phyloP scores from a whole-genome alignment of 1,140 invertebrate species.

The Aphelenchoides avenae region DNA sequence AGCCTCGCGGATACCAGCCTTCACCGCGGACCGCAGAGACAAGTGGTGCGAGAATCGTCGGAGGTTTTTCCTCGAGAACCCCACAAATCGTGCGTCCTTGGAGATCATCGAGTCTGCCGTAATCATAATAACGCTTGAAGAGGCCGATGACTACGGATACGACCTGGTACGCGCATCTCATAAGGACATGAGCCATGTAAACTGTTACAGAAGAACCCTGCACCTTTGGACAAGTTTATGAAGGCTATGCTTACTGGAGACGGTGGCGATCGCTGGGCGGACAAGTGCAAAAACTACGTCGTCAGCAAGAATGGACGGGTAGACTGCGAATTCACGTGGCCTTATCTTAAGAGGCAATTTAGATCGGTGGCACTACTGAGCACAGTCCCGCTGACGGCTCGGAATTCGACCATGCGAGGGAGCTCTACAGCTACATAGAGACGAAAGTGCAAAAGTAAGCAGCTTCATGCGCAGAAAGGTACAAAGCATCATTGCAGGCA shows the following conservation, averaged over 20 bases:
- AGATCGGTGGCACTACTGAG: conserved; percentile 68
- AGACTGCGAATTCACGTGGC: no score
- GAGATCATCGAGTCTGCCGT: conserved; percentile 39
- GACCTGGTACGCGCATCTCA: conserved; percentile 24
- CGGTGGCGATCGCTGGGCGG: conserved; percentile 92
- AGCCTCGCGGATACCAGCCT: no score
- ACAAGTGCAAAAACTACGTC: conserved; percentile 88
- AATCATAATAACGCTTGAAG: conserved; percentile 40
- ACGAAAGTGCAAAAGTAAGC: no score
- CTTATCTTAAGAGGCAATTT: no score
- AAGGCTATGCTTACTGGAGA: conserved; percentile 75
- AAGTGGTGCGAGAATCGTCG: conserved; percentile 41
- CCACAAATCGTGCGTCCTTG: conserved; percentile 31
- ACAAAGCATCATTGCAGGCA: no score
- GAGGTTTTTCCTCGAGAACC: conserved; percentile 43
- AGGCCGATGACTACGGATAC: conserved; percentile 29
- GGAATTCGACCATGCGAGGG: conserved; percentile 55
- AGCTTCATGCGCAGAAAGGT: no score
- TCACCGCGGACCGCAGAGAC: conserved; percentile 44
- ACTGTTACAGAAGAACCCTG: conserved; percentile 46
- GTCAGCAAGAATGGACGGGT: conserved; percentile 90
- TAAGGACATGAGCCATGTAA: no score
- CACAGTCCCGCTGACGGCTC: conserved; percentile 71
- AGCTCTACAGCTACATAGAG: no score
- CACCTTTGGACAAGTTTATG: conserved; percentile 21